Evolutionary conservation across 2,113 vertebrate species (phyloP), one percentile per base, ranked within the genome.

Genomic region (Oryzias curvinotus): DNA sequence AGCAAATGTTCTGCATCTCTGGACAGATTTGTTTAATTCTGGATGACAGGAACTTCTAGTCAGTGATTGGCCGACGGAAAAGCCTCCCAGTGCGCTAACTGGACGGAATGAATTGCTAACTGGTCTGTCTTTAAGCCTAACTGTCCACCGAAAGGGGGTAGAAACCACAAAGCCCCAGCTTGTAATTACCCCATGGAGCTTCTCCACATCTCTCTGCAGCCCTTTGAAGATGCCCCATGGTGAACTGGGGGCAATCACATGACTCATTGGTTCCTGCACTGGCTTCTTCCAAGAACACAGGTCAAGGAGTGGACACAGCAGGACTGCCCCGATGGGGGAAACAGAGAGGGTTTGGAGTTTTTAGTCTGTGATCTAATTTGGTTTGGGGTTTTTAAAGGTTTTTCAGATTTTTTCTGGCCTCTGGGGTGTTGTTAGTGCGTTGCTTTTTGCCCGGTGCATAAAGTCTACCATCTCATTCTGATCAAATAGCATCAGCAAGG

Each of bases 161-260:
- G 68, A 80, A 87, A 80, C 62, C 68, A 68, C 58, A 75, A 75
- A 88, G 72, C 83, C 73, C 75, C 71, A 68, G 75, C 75, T 61
- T 67, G 71, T 85, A 89, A 91, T 90, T 89, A 90, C 85, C 85
- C 87, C 84, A 78, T 75, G 73, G 83, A 84, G 68, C 48, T 65
- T 63, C 71, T 80, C 46, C 71, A 69, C 67, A 47, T 65, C 72
- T 77, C 68, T 84, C 63, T 52, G 50, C 71, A 63, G 68, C 58
- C 63, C 81, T 88, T 89, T 90, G 90, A 90, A 89, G 87, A 68
- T 67, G 67, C 81, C 80, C 89, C 80, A 73, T 73, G 75, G 85
- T 83, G 86, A 86, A 71, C 64, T 77, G 56, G 81, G 80, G 74
- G 80, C 83, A 80, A 86, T 86, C 80, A 85, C 85, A 84, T 89